A percentile compares a stretch with the other conserved stretches of the same genome.
phyloP scores from a whole-genome alignment of 2,888 invertebrate genomes.

The Ectobius pallidus region DNA sequence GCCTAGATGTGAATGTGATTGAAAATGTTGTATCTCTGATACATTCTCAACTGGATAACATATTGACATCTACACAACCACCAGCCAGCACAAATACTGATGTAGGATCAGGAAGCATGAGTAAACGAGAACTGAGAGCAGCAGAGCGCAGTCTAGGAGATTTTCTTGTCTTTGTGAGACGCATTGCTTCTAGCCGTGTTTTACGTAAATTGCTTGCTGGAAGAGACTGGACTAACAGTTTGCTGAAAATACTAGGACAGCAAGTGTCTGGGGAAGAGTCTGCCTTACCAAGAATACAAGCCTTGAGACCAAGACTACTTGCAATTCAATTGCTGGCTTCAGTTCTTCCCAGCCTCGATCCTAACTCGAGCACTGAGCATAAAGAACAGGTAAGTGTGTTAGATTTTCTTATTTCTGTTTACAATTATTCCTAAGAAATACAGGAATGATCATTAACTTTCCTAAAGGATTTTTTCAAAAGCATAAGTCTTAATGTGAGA shows the following conservation, averaged over 20 bases:
- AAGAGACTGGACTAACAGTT: constrained; percentile 59
- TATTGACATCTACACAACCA: constrained; percentile 31
- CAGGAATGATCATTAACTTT: too few species aligned
- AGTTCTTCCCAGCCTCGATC: constrained; percentile 56
- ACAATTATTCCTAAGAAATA: not conserved
- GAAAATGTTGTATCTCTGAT: constrained; percentile 61
- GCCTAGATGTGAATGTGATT: constrained; percentile 57
- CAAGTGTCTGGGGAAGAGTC: constrained; percentile 43
- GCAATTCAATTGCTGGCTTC: constrained; percentile 61
- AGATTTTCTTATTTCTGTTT: not conserved
- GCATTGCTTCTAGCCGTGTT: constrained; percentile 57
- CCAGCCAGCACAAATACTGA: not conserved
- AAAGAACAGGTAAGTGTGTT: constrained; percentile 52
- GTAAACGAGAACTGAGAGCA: constrained; percentile 45
- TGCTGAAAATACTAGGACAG: constrained; percentile 55
- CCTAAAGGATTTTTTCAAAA: too few species aligned
- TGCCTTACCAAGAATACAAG: constrained; percentile 53
- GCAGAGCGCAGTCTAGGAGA: constrained; percentile 59
- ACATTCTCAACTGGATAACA: constrained; percentile 57
- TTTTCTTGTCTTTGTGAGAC: constrained; percentile 61
- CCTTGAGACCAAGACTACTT: constrained; percentile 60
- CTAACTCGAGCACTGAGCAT: constrained; percentile 53
- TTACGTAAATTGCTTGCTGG: constrained; percentile 58
- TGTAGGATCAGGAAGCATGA: not conserved
- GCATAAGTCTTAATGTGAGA: too few species aligned